Evolutionary conservation across 2,888 invertebrate genomes (phyloP).

Genomic region (Dynastes hyllus): DNA sequence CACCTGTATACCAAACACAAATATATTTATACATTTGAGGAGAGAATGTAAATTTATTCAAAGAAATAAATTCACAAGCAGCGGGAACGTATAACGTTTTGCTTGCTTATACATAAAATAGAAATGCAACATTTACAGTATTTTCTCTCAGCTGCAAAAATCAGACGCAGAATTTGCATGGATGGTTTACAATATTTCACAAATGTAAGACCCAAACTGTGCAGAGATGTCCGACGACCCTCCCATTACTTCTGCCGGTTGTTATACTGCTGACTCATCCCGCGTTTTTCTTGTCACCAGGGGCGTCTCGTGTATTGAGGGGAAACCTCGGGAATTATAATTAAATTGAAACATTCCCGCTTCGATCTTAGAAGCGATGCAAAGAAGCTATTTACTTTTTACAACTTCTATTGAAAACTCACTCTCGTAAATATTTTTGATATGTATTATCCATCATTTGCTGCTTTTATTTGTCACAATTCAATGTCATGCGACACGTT

Average conservation of each 20-base stretch:
- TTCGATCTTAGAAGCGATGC: background rate
- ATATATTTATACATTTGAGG: background rate
- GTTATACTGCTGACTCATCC: conserved; percentile 49
- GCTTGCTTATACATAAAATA: conserved; percentile 39
- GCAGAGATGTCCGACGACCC: conserved; percentile 42
- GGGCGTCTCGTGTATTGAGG: background rate
- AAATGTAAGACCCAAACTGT: conserved; percentile 43
- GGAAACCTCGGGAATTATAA: background rate
- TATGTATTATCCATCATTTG: too few relatives aligned
- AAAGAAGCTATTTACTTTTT: too few relatives aligned
- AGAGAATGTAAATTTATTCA: conserved; percentile 30
- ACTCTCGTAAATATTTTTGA: too few relatives aligned
- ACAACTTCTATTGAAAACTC: too few relatives aligned
- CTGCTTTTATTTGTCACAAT: too few relatives aligned
- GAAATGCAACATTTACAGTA: conserved; percentile 45
- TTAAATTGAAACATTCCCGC: background rate
- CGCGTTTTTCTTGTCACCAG: conserved; percentile 39
- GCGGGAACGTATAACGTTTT: conserved; percentile 14
- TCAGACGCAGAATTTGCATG: conserved; percentile 47
- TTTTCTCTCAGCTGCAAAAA: conserved; percentile 41
- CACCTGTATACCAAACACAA: background rate
- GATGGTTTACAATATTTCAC: conserved; percentile 51
- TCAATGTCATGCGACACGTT: too few relatives aligned
- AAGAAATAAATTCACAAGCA: conserved; percentile 26
- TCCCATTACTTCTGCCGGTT: conserved; percentile 14